Base-by-base conservation (phyloP, 2,888 invertebrate genomes). In the Aporophyla lueneburgensis region DNA sequence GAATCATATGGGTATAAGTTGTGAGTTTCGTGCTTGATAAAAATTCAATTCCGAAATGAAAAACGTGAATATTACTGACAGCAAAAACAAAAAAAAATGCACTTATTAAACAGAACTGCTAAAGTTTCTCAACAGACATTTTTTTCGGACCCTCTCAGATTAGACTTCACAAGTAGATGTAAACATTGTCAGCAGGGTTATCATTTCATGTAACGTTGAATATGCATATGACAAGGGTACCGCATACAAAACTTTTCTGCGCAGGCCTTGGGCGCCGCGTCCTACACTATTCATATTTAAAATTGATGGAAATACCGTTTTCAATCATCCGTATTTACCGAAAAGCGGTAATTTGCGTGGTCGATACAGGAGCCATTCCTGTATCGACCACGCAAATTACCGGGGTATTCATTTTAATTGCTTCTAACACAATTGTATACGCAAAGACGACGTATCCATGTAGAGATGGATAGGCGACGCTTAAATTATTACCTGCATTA, bases 131-230 rank as follows among this genome's bases (percentile, higher is more conserved):
- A 54, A 54, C n/a, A 19, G n/a, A 59, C 0, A 51, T 63, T 51
- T 68, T n/a, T 43, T 27, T 59, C 59, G 54, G 7, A 43, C 73
- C 59, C 69, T 76, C 59, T 54, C 59, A 51, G 5, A 71, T 70
- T 65, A 56, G 19, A 69, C 46, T 74, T 61, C 46, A 6, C 62
- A 61, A 58, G 43, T 70, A 51, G 14, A 5, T 54, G 40, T 24
- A 58, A 62, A 72, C 40, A 76, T 61, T 68, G 71, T 75, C 68
- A 56, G 27, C 12, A 53, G n/a, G 43, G 58, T 85, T 75, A 74
- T 68, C 71, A 51, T 70, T 77, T 65, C 49, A 59, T 67, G 54
- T 74, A 46, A 14, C 71, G 43, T 71, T 74, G 65, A 83, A 65
- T 74, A 76, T 74, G 51, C 67, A 76, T 51, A 24, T 49, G n/a